Evolutionary conservation across 2,113 vertebrate genomes (phyloP), one percentile per base, ranked within the genome.

Genomic region (Abramis brama): DNA sequence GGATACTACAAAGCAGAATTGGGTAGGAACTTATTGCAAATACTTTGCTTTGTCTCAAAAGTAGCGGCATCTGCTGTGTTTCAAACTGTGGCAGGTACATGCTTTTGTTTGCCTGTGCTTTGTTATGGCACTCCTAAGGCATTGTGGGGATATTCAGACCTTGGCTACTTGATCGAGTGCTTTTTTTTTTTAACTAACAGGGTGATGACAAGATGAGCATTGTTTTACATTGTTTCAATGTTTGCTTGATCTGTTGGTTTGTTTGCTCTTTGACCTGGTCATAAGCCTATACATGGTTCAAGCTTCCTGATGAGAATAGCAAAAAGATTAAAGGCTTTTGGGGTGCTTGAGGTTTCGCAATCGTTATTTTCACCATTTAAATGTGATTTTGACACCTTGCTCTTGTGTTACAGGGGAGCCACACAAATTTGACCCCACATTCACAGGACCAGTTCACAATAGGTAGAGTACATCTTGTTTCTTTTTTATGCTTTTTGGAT

Each of bases 361-460:
- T 50, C 12, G 0, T 76, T 23, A 30, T 76, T 52, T 52, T 76
- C 11, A 45, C n/a, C 0, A 19, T 70, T 36, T 82, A 13, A 33
- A 39, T 39, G 27, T 9, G 27, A 39, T 83, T 59, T 21, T 55
- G 47, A 55, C 27, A 52, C 45, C 52, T 82, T 90, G 70, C 90
- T 47, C 62, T 91, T 91, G 66, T 95, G 92, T 96, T 95, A 45
- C 94, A 99, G 98, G 97, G 96, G 94, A 97, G 88, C 94, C 97
- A 78, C 96, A 94, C 90, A 95, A 93, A 91, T 97, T 96, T 94
- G 97, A 99, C 88, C 96, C 96, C 0, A 94, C 96, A 87, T 99
- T 99, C 96, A 96, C 94, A 93, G 97, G 98, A 66, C 98, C 98
- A 70, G 91, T 97, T 91, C 94, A 94, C 57, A 95, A 95, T 89